Conservation (phyloP, 2,113 vertebrate species). For the Paracanthobrama guichenoti region DNA sequence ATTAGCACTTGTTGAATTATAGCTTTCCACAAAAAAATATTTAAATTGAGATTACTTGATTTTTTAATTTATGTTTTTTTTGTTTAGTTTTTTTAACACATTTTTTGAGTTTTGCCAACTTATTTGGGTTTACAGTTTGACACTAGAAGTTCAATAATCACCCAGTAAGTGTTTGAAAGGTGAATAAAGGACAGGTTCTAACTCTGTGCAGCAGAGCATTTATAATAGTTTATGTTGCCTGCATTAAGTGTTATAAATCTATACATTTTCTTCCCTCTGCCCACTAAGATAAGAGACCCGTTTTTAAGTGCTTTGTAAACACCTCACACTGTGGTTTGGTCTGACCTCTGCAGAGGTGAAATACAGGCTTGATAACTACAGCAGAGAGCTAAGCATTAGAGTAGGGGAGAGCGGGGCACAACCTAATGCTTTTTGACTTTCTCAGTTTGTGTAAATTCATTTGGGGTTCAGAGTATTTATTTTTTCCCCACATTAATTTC, state of each 20-base stretch:
- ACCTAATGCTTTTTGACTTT: too few relatives aligned
- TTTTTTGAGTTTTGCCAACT: too few relatives aligned
- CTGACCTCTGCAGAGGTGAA: constrained; percentile 8
- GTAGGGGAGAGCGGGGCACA: too few relatives aligned
- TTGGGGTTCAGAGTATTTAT: too few relatives aligned
- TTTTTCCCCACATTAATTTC: too few relatives aligned
- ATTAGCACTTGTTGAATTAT: too few relatives aligned
- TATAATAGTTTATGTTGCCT: background rate
- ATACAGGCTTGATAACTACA: background rate
- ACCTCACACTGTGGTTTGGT: background rate
- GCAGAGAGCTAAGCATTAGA: constrained; percentile 17
- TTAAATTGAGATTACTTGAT: too few relatives aligned
- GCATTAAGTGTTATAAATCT: background rate
- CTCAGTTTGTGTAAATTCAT: too few relatives aligned
- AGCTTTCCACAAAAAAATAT: too few relatives aligned
- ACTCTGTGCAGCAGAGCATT: background rate
- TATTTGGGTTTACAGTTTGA: too few relatives aligned
- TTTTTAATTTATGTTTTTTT: too few relatives aligned
- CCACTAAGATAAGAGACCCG: background rate
- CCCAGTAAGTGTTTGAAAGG: background rate
- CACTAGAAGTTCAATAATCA: background rate
- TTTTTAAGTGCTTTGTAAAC: constrained; percentile 26
- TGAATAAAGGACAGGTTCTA: background rate
- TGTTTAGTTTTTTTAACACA: too few relatives aligned
- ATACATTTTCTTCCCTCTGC: background rate